Percentiles rank a stretch among this genome's conserved stretches.
Conservation (phyloP, 2,797 vertebrate species). For the Simalia tracyae region DNA sequence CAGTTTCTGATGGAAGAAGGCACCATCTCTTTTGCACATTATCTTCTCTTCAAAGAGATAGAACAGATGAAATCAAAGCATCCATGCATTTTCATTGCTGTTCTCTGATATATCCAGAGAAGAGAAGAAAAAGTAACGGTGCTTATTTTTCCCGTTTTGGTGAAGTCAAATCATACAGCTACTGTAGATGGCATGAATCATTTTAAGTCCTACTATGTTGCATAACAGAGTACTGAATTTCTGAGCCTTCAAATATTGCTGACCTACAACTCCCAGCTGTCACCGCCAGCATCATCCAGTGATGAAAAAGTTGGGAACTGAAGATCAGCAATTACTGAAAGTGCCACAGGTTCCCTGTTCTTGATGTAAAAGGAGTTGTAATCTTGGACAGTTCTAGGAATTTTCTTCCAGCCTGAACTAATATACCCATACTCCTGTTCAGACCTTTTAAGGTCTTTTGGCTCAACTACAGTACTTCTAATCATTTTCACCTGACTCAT, state of each 20-base stretch:
- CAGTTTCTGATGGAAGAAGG: background rate
- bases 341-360: background rate
- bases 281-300: background rate
- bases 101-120: background rate
- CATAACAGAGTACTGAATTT: background rate
- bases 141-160: conserved; percentile 28
- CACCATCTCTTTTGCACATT: conserved; percentile 4
- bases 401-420: background rate
- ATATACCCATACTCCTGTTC: background rate
- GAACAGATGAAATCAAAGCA: conserved; percentile 6
- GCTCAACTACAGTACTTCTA: rapidly evolving
- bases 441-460: background rate
- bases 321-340: background rate
- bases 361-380: background rate
- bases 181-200: background rate
- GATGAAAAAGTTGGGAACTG: background rate
- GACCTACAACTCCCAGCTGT: background rate
- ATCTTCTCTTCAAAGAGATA: background rate
- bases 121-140: background rate
- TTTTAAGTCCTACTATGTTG: background rate
- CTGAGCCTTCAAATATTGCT: background rate
- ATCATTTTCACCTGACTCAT: background rate
- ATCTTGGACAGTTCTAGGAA: background rate
- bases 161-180: background rate
- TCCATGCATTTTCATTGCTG: background rate